Percentiles rank a stretch among this genome's conserved stretches.
Conservation (phyloP, 2,113 vertebrate species). For the Anser cygnoides region DNA sequence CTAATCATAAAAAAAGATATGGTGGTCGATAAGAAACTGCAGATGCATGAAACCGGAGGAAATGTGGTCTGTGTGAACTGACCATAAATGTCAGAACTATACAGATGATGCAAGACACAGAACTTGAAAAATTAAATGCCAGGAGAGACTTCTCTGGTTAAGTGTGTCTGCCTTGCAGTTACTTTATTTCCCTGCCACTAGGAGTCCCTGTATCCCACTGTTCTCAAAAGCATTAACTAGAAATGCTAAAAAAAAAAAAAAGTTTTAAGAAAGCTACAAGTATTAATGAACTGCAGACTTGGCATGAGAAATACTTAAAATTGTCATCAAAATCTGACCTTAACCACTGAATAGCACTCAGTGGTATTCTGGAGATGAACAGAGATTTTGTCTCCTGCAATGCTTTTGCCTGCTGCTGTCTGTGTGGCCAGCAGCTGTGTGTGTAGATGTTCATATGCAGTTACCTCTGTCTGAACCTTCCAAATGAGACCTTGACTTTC, state of each 20-base stretch:
- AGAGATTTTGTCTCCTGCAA: neutral
- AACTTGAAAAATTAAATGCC: neutral
- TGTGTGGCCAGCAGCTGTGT: neutral
- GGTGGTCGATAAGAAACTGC: neutral
- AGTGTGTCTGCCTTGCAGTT: neutral
- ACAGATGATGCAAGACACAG: neutral
- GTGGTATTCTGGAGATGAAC: neutral
- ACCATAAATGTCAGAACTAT: neutral
- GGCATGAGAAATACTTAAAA: neutral
- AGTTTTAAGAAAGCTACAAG: neutral
- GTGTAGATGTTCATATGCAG: neutral
- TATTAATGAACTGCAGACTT: neutral
- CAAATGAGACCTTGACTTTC: neutral
- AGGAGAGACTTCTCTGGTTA: neutral
- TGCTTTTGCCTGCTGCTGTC: neutral
- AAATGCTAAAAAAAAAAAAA: neutral
- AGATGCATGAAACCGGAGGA: neutral
- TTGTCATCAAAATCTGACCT: neutral
- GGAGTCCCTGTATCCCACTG: constrained; percentile 38
- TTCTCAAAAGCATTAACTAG: neutral
- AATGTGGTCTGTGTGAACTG: neutral
- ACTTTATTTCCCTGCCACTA: constrained; percentile 1
- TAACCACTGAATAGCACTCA: neutral
- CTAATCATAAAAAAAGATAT: neutral
- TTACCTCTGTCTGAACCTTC: neutral